phyloP scores from a whole-genome alignment of 2,797 vertebrate genomes.

The Microctenopoma steveboyesi region DNA sequence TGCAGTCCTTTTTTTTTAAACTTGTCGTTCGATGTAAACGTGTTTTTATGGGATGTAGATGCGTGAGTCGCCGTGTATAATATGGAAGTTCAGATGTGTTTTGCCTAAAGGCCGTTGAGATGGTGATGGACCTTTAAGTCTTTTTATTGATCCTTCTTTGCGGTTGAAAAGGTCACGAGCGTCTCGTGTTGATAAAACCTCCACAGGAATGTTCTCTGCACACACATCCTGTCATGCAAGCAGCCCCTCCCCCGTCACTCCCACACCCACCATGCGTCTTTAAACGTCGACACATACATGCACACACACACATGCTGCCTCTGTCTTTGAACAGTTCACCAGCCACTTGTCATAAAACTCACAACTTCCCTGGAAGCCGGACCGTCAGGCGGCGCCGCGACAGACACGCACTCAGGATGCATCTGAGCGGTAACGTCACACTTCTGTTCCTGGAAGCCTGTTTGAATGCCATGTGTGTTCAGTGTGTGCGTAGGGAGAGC shows the following conservation, averaged over 20 bases:
- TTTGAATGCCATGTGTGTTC: constrained; percentile 38
- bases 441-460: constrained; percentile 55
- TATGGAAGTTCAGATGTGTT: not conserved
- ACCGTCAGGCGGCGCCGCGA: constrained; percentile 32
- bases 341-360: constrained; percentile 41
- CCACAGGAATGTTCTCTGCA: constrained; percentile 27
- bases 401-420: constrained; percentile 3
- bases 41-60: too few species aligned
- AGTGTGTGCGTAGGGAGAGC: constrained; percentile 2
- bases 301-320: not conserved
- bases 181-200: constrained; percentile 18
- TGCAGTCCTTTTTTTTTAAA: not conserved
- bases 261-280: constrained; percentile 1
- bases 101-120: not conserved
- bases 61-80: not conserved
- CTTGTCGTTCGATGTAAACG: not conserved
- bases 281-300: constrained; percentile 10
- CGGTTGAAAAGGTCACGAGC: constrained; percentile 40
- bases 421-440: constrained; percentile 54
- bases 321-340: constrained; percentile 19
- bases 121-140: not conserved
- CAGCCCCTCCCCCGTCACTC: not conserved
- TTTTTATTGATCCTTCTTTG: constrained; percentile 38
- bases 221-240: not conserved
- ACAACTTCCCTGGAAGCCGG: constrained; percentile 45